Evolutionary conservation across 2,797 vertebrate genomes (phyloP).

Genomic region (Poeciliopsis infans): DNA sequence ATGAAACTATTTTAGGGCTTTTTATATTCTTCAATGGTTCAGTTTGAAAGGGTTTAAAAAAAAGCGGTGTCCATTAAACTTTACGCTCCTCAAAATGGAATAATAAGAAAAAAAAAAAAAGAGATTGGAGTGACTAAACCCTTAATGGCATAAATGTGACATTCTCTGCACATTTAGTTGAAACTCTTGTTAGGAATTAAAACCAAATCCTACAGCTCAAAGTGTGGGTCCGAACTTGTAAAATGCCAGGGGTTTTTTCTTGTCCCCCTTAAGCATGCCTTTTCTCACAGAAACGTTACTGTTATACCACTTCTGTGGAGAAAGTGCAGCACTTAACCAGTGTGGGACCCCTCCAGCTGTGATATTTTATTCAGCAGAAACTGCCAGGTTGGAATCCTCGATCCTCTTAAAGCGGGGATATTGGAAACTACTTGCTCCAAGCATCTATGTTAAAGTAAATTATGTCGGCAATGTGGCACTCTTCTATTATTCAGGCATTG

Average conservation of each 20-base stretch:
- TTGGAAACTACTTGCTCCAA: slow-evolving; percentile 9
- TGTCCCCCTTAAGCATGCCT: not conserved
- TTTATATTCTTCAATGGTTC: not conserved
- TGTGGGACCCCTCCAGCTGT: slow-evolving; percentile 29
- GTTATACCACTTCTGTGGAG: slow-evolving; percentile 14
- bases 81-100: not conserved
- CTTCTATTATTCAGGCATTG: slow-evolving; percentile 2
- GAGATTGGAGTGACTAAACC: not conserved
- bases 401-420: slow-evolving; percentile 34
- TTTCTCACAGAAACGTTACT: slow-evolving; percentile 1
- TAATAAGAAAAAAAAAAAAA: not conserved
- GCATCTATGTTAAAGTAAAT: not conserved
- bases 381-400: slow-evolving; percentile 40
- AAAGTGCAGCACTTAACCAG: slow-evolving; percentile 6
- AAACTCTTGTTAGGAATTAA: not conserved
- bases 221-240: not conserved
- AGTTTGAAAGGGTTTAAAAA: not conserved
- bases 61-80: not conserved
- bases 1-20: not conserved
- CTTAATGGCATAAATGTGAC: not conserved
- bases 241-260: not conserved
- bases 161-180: not conserved
- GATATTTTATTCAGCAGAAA: slow-evolving; percentile 51
- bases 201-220: not conserved
- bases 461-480: slow-evolving; percentile 1